Evolutionary conservation across 2,797 vertebrate species (phyloP), one percentile per base, ranked within the genome.

Genomic region (Cuculus canorus): DNA sequence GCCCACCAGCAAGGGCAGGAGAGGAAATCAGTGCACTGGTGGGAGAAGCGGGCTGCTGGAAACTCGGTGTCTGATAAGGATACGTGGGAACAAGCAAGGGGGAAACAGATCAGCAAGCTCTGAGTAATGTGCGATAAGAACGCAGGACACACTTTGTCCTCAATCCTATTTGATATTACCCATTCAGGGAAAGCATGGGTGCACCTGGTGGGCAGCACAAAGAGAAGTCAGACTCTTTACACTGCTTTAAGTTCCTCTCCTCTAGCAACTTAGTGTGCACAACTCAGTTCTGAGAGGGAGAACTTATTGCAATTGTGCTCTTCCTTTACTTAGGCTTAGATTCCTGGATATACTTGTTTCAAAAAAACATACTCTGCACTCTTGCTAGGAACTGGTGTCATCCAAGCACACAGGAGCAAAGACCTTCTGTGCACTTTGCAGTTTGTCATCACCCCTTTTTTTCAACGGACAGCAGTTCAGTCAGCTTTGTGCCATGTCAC

Each of bases 101-200:
- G 24, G 95, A 92, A 92, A 52, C 86, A 88, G 59, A 61, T 50
- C 73, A 76, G 76, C 85, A 88, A 65, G n/a, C 27, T 41, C 54
- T n/a, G 75, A 71, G 45, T 33, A 61, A 27, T 9, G 52, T 3
- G 13, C 33, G 68, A 35, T 86, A 87, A 65, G 71, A 53, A 59
- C 50, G n/a, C 81, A 96, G 63, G 48, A 70, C 45, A 3, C 52
- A 5, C 35, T 82, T 73, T 75, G 37, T 77, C 32, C 57, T 77
- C 1, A 0, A 15, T 28, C 30, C 15, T 43, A 7, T 64, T 48
- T 30, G 27, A 24, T 50, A 7, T 18, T 25, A 84, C 2, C 17
- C 9, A 0, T 8, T 1, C 78, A 81, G 22, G 4, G 61, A 65
- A 83, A 85, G 64, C 56, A 33, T 0, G 0, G 23, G 11, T 52